Conservation (phyloP, 2,797 vertebrate species). For the Melanotaenia maccullochi region DNA sequence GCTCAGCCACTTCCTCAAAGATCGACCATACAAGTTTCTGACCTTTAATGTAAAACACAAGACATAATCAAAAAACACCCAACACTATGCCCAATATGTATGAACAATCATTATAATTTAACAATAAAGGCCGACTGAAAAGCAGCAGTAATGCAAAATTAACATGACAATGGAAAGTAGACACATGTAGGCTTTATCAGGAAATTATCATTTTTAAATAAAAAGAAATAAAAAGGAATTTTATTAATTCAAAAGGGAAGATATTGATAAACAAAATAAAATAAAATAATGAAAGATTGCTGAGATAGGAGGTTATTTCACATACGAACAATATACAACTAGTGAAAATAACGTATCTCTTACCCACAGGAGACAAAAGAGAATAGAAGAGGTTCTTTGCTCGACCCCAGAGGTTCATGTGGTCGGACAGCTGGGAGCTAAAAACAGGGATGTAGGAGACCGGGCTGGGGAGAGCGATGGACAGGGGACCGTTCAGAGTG, state of each 20-base stretch:
- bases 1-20: conserved; percentile 68
- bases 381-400: conserved; percentile 72
- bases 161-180: no score
- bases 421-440: conserved; percentile 60
- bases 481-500: conserved; percentile 48
- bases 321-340: background rate
- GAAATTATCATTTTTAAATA: no score
- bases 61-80: background rate
- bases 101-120: no score
- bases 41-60: conserved; percentile 37
- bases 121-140: no score
- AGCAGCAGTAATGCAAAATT: no score
- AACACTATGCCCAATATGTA: background rate
- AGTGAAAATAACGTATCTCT: background rate
- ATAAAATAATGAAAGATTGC: background rate
- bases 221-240: no score
- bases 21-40: conserved; percentile 42
- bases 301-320: background rate
- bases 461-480: conserved; percentile 51
- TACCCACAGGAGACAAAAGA: conserved; percentile 47
- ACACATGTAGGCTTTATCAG: no score
- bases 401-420: conserved; percentile 75
- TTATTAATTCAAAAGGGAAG: no score
- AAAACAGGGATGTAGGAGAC: conserved; percentile 67
- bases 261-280: no score